Base-by-base conservation (phyloP, 1,140 invertebrate species). In the Anadara kagoshimensis region DNA sequence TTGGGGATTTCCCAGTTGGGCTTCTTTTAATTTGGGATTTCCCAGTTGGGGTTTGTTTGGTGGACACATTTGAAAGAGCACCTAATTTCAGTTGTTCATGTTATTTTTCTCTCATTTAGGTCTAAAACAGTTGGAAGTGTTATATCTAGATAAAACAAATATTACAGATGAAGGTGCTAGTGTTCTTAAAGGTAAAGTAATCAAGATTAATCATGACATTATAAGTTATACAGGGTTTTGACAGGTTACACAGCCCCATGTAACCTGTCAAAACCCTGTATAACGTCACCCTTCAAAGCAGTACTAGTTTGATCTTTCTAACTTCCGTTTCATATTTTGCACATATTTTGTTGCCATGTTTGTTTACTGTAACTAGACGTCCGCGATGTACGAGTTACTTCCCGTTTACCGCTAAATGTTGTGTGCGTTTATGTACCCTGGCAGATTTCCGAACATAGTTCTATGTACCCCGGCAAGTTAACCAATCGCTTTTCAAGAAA, bases 81-180 rank as follows among this genome's bases (percentile, higher is more conserved):
- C 7, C 10, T 8, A n/a, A n/a, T 10, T 44, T 64, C 7, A 64
- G 5, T 64, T 45, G n/a, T n/a, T n/a, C n/a, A n/a, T 12, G 11
- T 47, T 51, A 7, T 64, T 47, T 4, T 4, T 63, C 12, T 5
- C 26, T 16, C 29, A 61, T 58, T 62, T 14, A 74, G 72, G 73
- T 14, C 68, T 85, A 20, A 61, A 43, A 4, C 61, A 81, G 24
- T 69, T 85, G 24, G 77, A 83, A 66, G 77, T 83, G 43, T 65
- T 85, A 12, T 74, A 78, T 67, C 53, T 85, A 22, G 81, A 84
- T 61, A 76, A 79, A 63, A 84, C 80, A 1, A 14, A 24, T 20
- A 63, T 85, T 11, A 73, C 78, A 7, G 79, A 85, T 76, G 71
- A 44, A 41, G 77, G 78, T n/a, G 75, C 75, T 10, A 22, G 24